Conservation (phyloP, 2,113 vertebrate species). For the Cairina moschata region DNA sequence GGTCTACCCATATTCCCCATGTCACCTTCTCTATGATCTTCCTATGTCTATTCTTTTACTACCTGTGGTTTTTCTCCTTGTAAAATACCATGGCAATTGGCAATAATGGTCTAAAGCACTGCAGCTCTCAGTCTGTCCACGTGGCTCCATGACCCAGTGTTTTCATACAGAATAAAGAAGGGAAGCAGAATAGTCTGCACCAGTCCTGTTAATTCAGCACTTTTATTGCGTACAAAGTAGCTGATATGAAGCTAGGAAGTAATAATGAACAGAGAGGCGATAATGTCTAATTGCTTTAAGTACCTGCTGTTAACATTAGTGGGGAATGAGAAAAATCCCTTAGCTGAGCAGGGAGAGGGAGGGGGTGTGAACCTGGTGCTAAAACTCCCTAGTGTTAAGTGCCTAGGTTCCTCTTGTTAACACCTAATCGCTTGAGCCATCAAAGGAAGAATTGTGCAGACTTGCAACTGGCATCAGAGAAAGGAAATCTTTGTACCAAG, state of each 20-base stretch:
- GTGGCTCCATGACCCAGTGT: conserved; percentile 55
- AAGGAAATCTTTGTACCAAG: background rate
- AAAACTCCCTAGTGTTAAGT: background rate
- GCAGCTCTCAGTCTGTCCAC: background rate
- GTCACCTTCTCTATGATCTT: background rate
- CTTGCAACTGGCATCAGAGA: background rate
- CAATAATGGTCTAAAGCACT: background rate
- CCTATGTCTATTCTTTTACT: background rate
- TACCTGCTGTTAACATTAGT: conserved; percentile 25
- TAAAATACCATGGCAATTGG: conserved; percentile 24
- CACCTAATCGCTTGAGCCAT: background rate
- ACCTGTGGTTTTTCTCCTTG: background rate
- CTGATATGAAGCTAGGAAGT: conserved; percentile 18
- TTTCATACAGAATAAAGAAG: conserved; percentile 59
- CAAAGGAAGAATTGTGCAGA: conserved; percentile 5
- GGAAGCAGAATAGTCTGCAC: background rate
- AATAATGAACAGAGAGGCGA: conserved; percentile 10
- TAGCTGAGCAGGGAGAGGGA: background rate
- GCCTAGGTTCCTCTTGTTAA: conserved; percentile 24
- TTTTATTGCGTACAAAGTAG: background rate
- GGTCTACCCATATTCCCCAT: background rate
- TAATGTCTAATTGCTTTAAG: conserved; percentile 11
- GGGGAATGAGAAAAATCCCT: conserved; percentile 25
- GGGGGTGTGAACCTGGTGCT: background rate
- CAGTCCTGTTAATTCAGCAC: conserved; percentile 13